Evolutionary conservation across 1,140 invertebrate species (phyloP), one percentile per base, ranked within the genome.

Genomic region (Mesaphorura yosii): DNA sequence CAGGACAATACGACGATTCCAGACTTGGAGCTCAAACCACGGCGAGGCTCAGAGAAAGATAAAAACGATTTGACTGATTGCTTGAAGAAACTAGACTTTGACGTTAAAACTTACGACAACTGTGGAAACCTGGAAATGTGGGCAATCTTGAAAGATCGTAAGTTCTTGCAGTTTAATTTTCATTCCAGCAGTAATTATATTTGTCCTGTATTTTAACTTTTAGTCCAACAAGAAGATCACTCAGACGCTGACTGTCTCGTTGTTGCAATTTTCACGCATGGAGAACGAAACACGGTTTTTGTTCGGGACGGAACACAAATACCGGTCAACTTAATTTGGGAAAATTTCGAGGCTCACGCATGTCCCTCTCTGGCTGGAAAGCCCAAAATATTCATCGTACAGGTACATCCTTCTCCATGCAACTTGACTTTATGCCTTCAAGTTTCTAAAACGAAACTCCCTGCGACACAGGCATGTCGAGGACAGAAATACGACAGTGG

Each of bases 191-290:
- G n/a, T n/a, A n/a, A n/a, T n/a, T n/a, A n/a, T n/a, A n/a, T n/a
- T n/a, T n/a, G n/a, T n/a, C n/a, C n/a, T n/a, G n/a, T n/a, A n/a
- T n/a, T n/a, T n/a, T n/a, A n/a, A n/a, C n/a, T n/a, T 53, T 50
- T 53, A 73, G 71, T 63, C 31, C 55, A 64, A 12, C 62, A 61
- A 34, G 61, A 64, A 26, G 67, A 76, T 57, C 73, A 76, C 53
- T 40, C 52, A n/a, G 54, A 70, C 17, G 60, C 64, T 44, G 75
- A 76, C 61, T 73, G 72, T 55, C 64, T 76, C 52, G 66, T 67
- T 1, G 64, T 72, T 42, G 68, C 69, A 2, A 69, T 79, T 34
- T 66, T 78, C 42, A 70, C 70, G 23, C 77, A 79, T 64, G 77
- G 77, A 22, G 71, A 74, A 47, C 64, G 72, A 23, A 72, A 71